Evolutionary conservation across 1,140 invertebrate species (phyloP).

Genomic region (Drosophila simulans): DNA sequence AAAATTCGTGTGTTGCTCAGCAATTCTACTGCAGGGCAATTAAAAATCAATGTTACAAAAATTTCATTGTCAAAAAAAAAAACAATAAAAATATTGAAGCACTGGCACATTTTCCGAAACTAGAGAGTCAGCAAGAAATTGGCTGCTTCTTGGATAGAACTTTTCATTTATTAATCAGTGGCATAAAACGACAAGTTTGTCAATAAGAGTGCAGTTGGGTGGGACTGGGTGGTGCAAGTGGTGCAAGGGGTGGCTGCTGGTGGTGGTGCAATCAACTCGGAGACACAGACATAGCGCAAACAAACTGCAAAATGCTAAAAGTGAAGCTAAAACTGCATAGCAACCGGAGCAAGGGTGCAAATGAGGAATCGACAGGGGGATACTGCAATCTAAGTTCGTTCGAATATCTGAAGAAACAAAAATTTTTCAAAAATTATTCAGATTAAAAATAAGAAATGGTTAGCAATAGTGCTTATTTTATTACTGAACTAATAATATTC

Average conservation of each 20-base stretch:
- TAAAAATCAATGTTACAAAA: slow-evolving; percentile 79
- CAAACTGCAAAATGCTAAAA: slow-evolving; percentile 72
- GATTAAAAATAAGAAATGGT: background rate
- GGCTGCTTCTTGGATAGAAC: slow-evolving; percentile 31
- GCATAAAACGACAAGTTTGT: slow-evolving; percentile 65
- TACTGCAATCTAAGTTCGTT: background rate
- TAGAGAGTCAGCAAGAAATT: slow-evolving; percentile 55
- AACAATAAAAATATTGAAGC: slow-evolving; percentile 27
- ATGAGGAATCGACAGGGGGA: background rate
- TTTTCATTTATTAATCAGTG: slow-evolving; percentile 73
- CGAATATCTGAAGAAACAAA: background rate
- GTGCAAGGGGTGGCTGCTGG: slow-evolving; percentile 26
- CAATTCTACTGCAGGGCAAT: slow-evolving; percentile 15
- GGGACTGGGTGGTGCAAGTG: background rate
- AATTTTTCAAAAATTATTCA: background rate
- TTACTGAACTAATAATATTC: no score
- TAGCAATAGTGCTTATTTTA: no score
- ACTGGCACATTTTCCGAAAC: slow-evolving; percentile 29
- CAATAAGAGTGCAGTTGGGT: slow-evolving; percentile 14
- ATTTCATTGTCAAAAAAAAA: slow-evolving; percentile 56
- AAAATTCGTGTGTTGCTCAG: slow-evolving; percentile 6
- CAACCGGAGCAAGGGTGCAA: slow-evolving; percentile 21
- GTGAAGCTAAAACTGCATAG: slow-evolving; percentile 58
- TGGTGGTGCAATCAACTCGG: slow-evolving; percentile 70
- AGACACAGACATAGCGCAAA: slow-evolving; percentile 71